Evolutionary conservation across 2,888 invertebrate genomes (phyloP).

Genomic region (Selenia dentaria): DNA sequence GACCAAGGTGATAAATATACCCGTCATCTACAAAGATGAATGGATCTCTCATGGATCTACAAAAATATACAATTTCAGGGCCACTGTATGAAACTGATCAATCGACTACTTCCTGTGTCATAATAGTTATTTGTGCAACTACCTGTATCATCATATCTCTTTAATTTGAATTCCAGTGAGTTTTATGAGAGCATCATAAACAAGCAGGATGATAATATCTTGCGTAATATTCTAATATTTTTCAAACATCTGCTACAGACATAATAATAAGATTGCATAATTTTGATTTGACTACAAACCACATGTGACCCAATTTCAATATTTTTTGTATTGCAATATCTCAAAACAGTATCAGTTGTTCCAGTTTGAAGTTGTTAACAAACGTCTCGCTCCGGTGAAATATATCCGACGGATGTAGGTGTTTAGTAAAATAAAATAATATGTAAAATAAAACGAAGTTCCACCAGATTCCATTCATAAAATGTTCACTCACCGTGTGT

Average conservation of each 20-base stretch:
- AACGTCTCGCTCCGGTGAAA: slow-evolving; percentile 45
- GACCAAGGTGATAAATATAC: slow-evolving; percentile 21
- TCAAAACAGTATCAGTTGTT: slow-evolving; percentile 42
- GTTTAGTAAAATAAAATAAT: slow-evolving; percentile 61
- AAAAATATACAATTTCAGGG: slow-evolving; percentile 33
- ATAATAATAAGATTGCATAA: slow-evolving; percentile 46
- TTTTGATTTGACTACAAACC: slow-evolving; percentile 39
- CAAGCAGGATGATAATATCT: slow-evolving; percentile 9
- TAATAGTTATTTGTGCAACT: slow-evolving; percentile 5
- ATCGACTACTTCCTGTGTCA: slow-evolving; percentile 23
- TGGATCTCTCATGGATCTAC: slow-evolving; percentile 24
- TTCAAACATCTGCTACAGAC: slow-evolving; percentile 28
- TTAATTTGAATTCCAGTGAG: slow-evolving; percentile 21
- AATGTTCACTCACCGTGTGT: slow-evolving; percentile 54
- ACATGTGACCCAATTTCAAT: slow-evolving; percentile 43
- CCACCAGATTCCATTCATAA: slow-evolving; percentile 64
- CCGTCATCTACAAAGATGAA: slow-evolving; percentile 28
- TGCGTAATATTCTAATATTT: slow-evolving; percentile 10
- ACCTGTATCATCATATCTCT: slow-evolving; percentile 15
- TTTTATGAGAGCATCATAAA: slow-evolving; percentile 22
- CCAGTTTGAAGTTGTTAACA: slow-evolving; percentile 47
- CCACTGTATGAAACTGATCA: slow-evolving; percentile 33
- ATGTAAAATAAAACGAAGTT: slow-evolving; percentile 57
- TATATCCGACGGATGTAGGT: slow-evolving; percentile 60
- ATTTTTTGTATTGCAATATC: slow-evolving; percentile 44